Conservation (phyloP, 2,888 invertebrate genomes). For the Drosophila monieri region DNA sequence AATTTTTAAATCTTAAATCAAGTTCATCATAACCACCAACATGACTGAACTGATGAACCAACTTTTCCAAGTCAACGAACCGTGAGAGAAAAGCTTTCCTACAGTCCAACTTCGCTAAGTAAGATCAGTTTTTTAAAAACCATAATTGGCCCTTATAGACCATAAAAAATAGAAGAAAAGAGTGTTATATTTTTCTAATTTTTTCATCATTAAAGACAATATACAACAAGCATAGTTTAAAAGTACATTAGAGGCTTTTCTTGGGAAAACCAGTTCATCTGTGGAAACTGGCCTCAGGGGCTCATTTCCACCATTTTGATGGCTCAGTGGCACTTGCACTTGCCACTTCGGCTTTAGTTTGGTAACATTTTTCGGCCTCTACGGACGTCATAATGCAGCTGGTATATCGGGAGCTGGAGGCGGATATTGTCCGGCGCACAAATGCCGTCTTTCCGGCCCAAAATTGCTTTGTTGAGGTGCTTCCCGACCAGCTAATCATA, state of each 20-base stretch:
- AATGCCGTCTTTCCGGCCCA: slow-evolving; percentile 89
- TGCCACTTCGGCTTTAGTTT: slow-evolving; percentile 24
- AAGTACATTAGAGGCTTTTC: background rate
- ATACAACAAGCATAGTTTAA: slow-evolving; percentile 6
- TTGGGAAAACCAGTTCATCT: slow-evolving; percentile 27
- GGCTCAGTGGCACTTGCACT: slow-evolving; percentile 40
- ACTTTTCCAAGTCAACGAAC: slow-evolving; percentile 30
- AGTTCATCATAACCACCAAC: slow-evolving; percentile 2
- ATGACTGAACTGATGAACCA: background rate
- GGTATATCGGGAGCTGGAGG: slow-evolving; percentile 86
- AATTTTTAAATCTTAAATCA: background rate
- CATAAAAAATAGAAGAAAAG: too few species aligned
- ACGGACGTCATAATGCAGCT: slow-evolving; percentile 65
- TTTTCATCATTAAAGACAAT: background rate
- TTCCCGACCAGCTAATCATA: slow-evolving; percentile 89
- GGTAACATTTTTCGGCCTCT: slow-evolving; percentile 23
- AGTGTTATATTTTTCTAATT: background rate
- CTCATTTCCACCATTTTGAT: slow-evolving; percentile 27
- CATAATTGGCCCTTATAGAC: background rate
- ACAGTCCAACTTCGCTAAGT: slow-evolving; percentile 13
- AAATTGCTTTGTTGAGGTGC: slow-evolving; percentile 89
- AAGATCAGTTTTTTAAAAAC: background rate
- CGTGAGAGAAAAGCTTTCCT: slow-evolving; percentile 17
- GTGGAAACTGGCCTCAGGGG: slow-evolving; percentile 18
- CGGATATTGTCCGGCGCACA: slow-evolving; percentile 86